Base-by-base conservation (phyloP, 2,888 invertebrate genomes). In the Thecocarcelia acutangulata region DNA sequence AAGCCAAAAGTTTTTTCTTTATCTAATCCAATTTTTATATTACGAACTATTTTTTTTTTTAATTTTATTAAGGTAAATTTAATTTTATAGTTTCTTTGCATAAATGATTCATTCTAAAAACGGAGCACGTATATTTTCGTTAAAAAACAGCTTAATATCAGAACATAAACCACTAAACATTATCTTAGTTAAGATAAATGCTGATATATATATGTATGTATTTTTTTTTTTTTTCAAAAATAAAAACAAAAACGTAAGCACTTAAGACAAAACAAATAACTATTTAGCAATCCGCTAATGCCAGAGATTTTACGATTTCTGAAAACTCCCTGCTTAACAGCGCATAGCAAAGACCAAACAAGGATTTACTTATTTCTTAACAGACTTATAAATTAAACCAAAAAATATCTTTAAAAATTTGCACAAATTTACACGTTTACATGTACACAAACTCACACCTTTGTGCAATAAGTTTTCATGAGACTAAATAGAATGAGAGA, bases 161-260 rank as follows among this genome's bases (percentile, higher is more conserved):
- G 58, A 81, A 63, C 52, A 64, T 37, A 69, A 82, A 78, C 81
- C 74, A 78, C 74, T 70, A 70, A 78, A 82, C 78, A 82, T 82
- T 82, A 82, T 82, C 78, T 82, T 82, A 82, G 78, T 82, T 82
- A 82, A 82, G 81, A 82, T 78, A 82, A 82, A 82, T 82, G 81
- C 46, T 74, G 50, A 50, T 68, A 48, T 59, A 58, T 44, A 4
- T 44, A 5, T 44, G 1, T 46, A 50, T 61, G 40, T 59, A 58
- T 44, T 4, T n/a, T 3, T 44, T 46, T 15, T 63, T 63, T 42
- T 61, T 11, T 13, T 15, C n/a, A 28, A 68, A 24, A 58, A 70
- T 40, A 28, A 50, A 44, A 42, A 56, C 21, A 61, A 12, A 11
- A 48, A 54, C 13, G 1, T 12, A 24, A n/a, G n/a, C n/a, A n/a